These are phyloP conservation scores for Calosoma granatense DNA, from an alignment of 1,140 invertebrate genomes.

Conservation along the genomic window DNA sequence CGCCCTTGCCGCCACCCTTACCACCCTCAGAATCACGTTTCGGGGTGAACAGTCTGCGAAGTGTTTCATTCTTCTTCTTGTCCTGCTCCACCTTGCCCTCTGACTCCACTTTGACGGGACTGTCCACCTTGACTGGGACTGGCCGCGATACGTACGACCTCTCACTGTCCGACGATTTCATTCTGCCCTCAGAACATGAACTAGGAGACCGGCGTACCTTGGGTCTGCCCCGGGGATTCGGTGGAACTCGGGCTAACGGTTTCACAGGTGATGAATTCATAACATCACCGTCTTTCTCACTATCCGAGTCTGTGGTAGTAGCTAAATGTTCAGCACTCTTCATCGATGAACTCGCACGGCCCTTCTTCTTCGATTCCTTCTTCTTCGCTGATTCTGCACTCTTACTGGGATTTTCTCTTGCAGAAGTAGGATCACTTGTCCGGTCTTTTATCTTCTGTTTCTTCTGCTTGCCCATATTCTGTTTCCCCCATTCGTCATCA, in stretches of 20 bases:
- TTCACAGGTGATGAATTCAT: background rate
- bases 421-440: background rate
- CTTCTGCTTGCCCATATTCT: constrained; percentile 22
- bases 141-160: background rate
- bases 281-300: constrained; percentile 15
- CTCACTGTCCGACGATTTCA: constrained; percentile 15
- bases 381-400: constrained; percentile 21
- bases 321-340: constrained; percentile 25
- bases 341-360: constrained; percentile 12
- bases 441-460: constrained; percentile 14
- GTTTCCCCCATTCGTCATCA: constrained; percentile 26
- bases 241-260: constrained; percentile 1
- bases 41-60: constrained; percentile 52
- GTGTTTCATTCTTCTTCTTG: constrained; percentile 60
- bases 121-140: constrained; percentile 38
- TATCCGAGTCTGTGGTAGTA: constrained; percentile 33
- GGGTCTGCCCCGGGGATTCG: background rate
- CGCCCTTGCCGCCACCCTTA: constrained; percentile 41
- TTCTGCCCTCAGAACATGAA: constrained; percentile 16
- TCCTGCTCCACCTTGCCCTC: constrained; percentile 45
- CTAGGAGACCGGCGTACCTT: constrained; percentile 8
- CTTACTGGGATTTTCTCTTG: constrained; percentile 17
- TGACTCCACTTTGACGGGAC: constrained; percentile 39
- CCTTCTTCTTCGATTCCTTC: constrained; percentile 30
- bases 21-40: constrained; percentile 31